Conservation (phyloP, 2,888 invertebrate species). For the Athetis lepigone region DNA sequence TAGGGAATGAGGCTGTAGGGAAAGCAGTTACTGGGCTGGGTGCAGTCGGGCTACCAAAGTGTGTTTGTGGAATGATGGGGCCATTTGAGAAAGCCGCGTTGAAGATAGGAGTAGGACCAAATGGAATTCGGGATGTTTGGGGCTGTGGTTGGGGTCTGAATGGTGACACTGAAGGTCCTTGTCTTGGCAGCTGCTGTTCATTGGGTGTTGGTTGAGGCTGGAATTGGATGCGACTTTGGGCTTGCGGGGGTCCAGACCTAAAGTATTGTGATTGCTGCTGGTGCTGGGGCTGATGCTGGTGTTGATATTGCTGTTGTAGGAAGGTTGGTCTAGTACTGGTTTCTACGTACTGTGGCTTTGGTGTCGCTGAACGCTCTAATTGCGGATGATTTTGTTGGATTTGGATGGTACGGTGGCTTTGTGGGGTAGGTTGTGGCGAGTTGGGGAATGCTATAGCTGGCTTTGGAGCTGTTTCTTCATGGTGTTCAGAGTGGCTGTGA, state of each 20-base stretch:
- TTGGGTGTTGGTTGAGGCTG: slow-evolving; percentile 83
- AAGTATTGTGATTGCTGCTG: slow-evolving; percentile 68
- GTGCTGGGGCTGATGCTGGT: slow-evolving; percentile 57
- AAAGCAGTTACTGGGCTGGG: slow-evolving; percentile 79
- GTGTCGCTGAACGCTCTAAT: slow-evolving; percentile 77
- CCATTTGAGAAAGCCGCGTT: slow-evolving; percentile 77
- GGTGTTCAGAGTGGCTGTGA: slow-evolving; percentile 77
- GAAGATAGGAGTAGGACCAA: slow-evolving; percentile 77
- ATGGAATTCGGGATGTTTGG: slow-evolving; percentile 76
- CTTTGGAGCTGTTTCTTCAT: slow-evolving; percentile 92
- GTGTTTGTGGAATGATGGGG: slow-evolving; percentile 74
- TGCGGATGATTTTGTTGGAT: slow-evolving; percentile 67
- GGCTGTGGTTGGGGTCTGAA: slow-evolving; percentile 78
- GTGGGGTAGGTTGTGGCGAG: slow-evolving; percentile 70
- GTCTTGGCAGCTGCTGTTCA: slow-evolving; percentile 86
- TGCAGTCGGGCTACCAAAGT: slow-evolving; percentile 78
- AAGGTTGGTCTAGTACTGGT: slow-evolving; percentile 70
- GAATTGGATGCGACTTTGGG: slow-evolving; percentile 87
- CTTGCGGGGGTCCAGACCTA: slow-evolving; percentile 77
- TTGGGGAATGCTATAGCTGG: slow-evolving; percentile 91
- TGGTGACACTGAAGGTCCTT: slow-evolving; percentile 81
- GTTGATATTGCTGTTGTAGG: slow-evolving; percentile 64
- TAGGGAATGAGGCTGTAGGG: slow-evolving; percentile 75
- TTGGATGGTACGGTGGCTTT: slow-evolving; percentile 39
- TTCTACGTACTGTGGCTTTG: slow-evolving; percentile 74